Evolutionary conservation across 2,113 vertebrate species (phyloP).

Genomic region (Sigmodon hispidus): DNA sequence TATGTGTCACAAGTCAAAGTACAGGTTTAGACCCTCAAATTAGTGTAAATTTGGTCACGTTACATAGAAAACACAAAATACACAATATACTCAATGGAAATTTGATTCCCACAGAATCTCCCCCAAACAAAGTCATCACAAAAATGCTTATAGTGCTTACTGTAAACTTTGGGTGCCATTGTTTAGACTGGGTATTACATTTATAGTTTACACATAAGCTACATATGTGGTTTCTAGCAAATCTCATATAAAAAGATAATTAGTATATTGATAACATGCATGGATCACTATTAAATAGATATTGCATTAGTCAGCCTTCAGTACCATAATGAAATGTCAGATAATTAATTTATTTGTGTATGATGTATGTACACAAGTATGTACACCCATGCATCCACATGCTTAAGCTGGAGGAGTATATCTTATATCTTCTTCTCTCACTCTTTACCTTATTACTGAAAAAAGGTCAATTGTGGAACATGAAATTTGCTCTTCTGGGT

Average conservation of each 20-base stretch:
- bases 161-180: background rate
- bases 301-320: background rate
- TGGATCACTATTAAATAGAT: background rate
- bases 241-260: background rate
- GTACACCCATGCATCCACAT: too few species aligned
- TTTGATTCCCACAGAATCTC: background rate
- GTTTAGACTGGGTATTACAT: background rate
- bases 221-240: conserved; percentile 6
- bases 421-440: background rate
- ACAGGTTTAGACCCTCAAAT: background rate
- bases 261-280: background rate
- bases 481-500: background rate
- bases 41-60: background rate
- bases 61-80: background rate
- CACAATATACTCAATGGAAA: background rate
- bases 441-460: too few species aligned
- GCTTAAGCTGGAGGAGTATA: too few species aligned
- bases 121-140: background rate
- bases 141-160: background rate
- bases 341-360: background rate
- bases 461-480: background rate
- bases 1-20: background rate
- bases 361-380: background rate
- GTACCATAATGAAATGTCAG: background rate
- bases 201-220: background rate